These are phyloP conservation scores for Synanthedon myopaeformis DNA, from an alignment of 2,888 invertebrate species.

Conservation along the genomic window DNA sequence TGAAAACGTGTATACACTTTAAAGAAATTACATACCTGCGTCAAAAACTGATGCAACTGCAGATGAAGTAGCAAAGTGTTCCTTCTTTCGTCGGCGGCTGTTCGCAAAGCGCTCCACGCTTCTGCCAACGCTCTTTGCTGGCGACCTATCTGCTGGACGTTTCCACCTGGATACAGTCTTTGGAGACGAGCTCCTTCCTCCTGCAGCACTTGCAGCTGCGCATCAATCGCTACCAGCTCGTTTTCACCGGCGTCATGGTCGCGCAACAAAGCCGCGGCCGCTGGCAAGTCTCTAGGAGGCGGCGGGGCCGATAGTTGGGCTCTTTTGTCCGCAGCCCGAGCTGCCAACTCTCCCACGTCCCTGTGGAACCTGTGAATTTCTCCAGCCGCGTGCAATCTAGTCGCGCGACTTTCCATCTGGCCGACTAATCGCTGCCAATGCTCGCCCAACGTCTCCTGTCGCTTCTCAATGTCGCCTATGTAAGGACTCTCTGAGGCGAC, in stretches of 20 bases:
- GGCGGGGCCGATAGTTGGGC: constrained; percentile 84
- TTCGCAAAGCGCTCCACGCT: constrained; percentile 89
- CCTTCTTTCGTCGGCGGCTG: constrained; percentile 82
- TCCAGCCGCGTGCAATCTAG: constrained; percentile 91
- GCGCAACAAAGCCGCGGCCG: constrained; percentile 83
- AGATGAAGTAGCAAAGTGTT: constrained; percentile 88
- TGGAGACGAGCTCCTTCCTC: constrained; percentile 93
- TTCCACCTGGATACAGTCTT: constrained; percentile 89
- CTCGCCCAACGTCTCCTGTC: constrained; percentile 86
- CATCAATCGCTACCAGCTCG: constrained; percentile 87
- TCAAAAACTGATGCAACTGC: constrained; percentile 89
- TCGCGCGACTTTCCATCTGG: constrained; percentile 87
- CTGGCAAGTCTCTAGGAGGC: constrained; percentile 81
- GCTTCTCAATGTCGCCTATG: constrained; percentile 84
- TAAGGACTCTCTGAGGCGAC: constrained; percentile 88
- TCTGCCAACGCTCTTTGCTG: constrained; percentile 88
- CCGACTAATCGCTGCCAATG: constrained; percentile 91
- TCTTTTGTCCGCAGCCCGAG: constrained; percentile 88
- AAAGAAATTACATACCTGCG: constrained; percentile 64
- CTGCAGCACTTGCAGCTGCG: constrained; percentile 84
- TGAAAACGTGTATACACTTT: too few relatives aligned
- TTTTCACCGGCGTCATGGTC: constrained; percentile 95
- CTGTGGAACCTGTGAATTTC: constrained; percentile 98
- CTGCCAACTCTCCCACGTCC: constrained; percentile 91
- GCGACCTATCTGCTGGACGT: constrained; percentile 88